A percentile compares a stretch with the other conserved stretches of the same genome.
These are phyloP conservation scores for Melanargia galathea DNA, from an alignment of 2,888 invertebrate genomes.

Conservation along the genomic window DNA sequence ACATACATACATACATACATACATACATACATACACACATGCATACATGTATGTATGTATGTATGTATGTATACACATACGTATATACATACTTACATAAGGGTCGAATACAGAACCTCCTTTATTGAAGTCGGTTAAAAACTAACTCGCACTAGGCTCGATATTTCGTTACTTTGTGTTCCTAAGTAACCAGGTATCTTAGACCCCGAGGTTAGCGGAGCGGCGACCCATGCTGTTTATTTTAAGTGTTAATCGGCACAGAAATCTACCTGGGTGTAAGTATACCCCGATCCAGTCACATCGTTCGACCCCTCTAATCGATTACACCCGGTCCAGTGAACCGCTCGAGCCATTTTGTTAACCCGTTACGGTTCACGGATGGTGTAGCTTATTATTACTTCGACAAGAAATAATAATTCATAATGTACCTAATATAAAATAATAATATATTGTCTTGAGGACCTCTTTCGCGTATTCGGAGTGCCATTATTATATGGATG, in stretches of 20 bases:
- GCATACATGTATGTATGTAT: too few relatives aligned
- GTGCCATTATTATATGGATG: too few relatives aligned
- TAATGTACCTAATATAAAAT: not conserved
- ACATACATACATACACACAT: too few relatives aligned
- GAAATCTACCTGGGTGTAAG: not conserved
- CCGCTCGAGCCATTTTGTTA: slow-evolving; percentile 15
- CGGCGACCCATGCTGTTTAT: not conserved
- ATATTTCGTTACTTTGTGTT: too few relatives aligned
- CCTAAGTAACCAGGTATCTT: not conserved
- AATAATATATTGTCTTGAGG: too few relatives aligned
- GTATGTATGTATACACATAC: too few relatives aligned
- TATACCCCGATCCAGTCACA: not conserved
- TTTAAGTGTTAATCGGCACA: slow-evolving; percentile 9
- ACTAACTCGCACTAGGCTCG: too few relatives aligned
- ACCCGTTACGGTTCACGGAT: slow-evolving; percentile 9
- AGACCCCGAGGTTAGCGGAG: not conserved
- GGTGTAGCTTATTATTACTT: slow-evolving; percentile 16
- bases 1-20: too few relatives aligned
- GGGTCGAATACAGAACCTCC: too few relatives aligned
- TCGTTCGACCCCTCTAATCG: not conserved
- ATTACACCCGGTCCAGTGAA: not conserved
- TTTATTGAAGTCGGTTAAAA: too few relatives aligned
- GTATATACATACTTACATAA: too few relatives aligned
- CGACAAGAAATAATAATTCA: not conserved
- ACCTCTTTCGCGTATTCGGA: too few relatives aligned